These are phyloP conservation scores for Bombylius discolor DNA, from an alignment of 2,888 invertebrate species.

Conservation along the genomic window DNA sequence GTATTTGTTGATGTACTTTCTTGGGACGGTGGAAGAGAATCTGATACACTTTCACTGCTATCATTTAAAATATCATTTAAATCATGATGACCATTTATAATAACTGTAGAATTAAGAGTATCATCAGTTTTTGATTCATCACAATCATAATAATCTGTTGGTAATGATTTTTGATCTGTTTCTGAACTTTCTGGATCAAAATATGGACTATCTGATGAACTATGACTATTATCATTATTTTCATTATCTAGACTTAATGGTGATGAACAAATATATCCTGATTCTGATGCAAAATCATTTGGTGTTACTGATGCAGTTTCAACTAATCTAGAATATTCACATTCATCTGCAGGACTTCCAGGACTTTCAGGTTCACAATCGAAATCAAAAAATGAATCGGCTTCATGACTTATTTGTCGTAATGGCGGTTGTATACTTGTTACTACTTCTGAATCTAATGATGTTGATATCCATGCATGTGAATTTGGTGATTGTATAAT, in stretches of 20 bases:
- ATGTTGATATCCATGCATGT: conserved; percentile 22
- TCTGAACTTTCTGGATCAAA: conserved; percentile 37
- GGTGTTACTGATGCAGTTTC: conserved; percentile 42
- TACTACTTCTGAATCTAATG: conserved; percentile 31
- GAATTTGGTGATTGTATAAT: conserved; percentile 17
- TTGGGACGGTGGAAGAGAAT: conserved; percentile 19
- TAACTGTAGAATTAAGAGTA: background rate
- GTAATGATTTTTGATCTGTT: conserved; percentile 14
- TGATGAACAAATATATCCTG: conserved; percentile 40
- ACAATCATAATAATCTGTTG: conserved; percentile 16
- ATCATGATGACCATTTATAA: conserved; percentile 7
- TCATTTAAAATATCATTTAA: conserved; percentile 14
- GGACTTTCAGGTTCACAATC: conserved; percentile 54
- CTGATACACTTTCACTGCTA: conserved; percentile 15
- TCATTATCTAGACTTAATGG: conserved; percentile 16
- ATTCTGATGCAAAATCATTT: conserved; percentile 37
- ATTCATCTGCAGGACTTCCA: conserved; percentile 54
- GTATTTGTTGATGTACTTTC: conserved; percentile 12
- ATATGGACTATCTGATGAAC: conserved; percentile 39
- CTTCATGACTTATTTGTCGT: conserved; percentile 30
- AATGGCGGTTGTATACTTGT: conserved; percentile 38
- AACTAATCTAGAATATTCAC: conserved; percentile 40
- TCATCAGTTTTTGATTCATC: conserved; percentile 12
- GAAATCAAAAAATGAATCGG: conserved; percentile 52
- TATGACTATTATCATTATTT: conserved; percentile 36